Evolutionary conservation across 2,113 vertebrate genomes (phyloP), one percentile per base, ranked within the genome.

Genomic region (Nesoenas mayeri): DNA sequence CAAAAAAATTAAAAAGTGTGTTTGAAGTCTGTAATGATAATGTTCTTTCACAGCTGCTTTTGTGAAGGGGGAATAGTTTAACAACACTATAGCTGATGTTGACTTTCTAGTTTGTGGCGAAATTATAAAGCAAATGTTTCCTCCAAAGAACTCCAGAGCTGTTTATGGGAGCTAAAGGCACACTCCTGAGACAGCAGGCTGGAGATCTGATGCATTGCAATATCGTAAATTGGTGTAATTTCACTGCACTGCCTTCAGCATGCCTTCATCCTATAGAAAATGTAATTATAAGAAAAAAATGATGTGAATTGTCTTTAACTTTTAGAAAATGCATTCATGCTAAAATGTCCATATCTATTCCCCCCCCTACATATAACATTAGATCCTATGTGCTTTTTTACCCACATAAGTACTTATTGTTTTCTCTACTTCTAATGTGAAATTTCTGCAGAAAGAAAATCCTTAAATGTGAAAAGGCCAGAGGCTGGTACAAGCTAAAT

Each of bases 41-140:
- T 74, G 48, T 58, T 88, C 64, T 53, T 77, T 66, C 77, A 88
- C 94, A 90, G 92, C 89, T 96, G 91, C 87, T 82, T 90, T 90
- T 81, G 87, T 72, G 80, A 86, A 42, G 24, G 9, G 90, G 73
- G 67, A 86, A 61, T 87, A 82, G 79, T 88, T 93, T 38, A 51
- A 51, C 79, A 86, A 32, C 58, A 15, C 79, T 79, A 62, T 69
- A 93, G 84, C 79, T 86, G 90, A 62, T 85, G 72, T 36, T 82
- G 71, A 9, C 51, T 90, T 80, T 94, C 71, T 72, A 57, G 79
- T 73, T 89, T 48, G 81, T 66, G 79, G 42, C 51, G 58, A 48
- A 93, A 94, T 92, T 12, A 69, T 50, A n/a, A 53, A 94, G 79
- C 15, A 70, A 88, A 65, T 34, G 84, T 38, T 83, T 81, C 67